A percentile compares a stretch with the other conserved stretches of the same genome.
phyloP scores from a whole-genome alignment of 1,140 invertebrate species.

The Micrasema minimum region DNA sequence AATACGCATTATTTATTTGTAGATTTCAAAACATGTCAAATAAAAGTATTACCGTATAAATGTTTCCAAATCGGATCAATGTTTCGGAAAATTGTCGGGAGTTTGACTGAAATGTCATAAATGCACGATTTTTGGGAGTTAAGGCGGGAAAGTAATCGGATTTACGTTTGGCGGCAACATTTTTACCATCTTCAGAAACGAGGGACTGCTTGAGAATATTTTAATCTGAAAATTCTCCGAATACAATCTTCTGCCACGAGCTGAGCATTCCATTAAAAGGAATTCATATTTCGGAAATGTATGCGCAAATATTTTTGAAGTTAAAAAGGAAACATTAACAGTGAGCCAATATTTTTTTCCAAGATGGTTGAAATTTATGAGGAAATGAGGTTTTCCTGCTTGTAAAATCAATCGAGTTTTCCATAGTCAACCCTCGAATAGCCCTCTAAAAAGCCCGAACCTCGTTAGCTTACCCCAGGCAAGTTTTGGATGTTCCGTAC shows the following conservation, averaged over 20 bases:
- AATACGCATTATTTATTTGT: slow-evolving; percentile 31
- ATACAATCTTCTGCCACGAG: not conserved
- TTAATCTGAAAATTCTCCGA: slow-evolving; percentile 21
- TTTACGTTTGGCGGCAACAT: slow-evolving; percentile 30
- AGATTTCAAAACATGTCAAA: slow-evolving; percentile 34
- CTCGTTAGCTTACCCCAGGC: slow-evolving; percentile 40
- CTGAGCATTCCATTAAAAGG: not conserved
- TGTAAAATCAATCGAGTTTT: slow-evolving; percentile 29
- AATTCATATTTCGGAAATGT: no score
- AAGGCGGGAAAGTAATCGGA: slow-evolving; percentile 30
- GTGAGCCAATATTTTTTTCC: no score
- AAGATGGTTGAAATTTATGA: not conserved
- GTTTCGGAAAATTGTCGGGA: slow-evolving; percentile 23
- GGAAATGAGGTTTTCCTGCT: not conserved
- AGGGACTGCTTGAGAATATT: slow-evolving; percentile 14
- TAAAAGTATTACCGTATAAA: slow-evolving; percentile 21
- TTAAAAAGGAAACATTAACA: not conserved
- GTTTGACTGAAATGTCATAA: slow-evolving; percentile 27
- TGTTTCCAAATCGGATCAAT: slow-evolving; percentile 22
- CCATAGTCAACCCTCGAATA: slow-evolving; percentile 31
- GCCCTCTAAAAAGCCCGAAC: slow-evolving; percentile 35
- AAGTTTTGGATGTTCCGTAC: slow-evolving; percentile 20
- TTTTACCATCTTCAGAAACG: slow-evolving; percentile 13
- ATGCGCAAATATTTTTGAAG: not conserved
- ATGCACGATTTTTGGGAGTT: slow-evolving; percentile 21